Evolutionary conservation across 2,113 vertebrate genomes (phyloP).

Genomic region (Malurus elegans): DNA sequence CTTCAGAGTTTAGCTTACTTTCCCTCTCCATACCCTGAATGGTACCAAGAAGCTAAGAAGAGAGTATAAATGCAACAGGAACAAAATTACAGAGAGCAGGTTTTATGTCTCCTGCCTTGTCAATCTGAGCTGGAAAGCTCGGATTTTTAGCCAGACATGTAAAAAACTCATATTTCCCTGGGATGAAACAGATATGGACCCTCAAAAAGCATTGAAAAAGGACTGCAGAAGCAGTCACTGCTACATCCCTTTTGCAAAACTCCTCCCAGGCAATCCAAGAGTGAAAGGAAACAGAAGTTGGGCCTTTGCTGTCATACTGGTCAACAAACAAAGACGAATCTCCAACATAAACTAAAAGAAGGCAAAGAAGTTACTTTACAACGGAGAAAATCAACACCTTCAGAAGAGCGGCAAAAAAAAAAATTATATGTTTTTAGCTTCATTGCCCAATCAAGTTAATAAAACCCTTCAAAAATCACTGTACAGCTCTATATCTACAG

Average conservation of each 20-base stretch:
- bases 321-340: not conserved
- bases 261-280: not conserved
- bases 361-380: not conserved
- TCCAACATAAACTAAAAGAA: not conserved
- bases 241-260: not conserved
- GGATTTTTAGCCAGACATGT: not conserved
- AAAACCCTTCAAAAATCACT: conserved; percentile 55
- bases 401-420: not conserved
- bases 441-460: conserved; percentile 46
- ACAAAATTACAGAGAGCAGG: not conserved
- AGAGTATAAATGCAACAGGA: not conserved
- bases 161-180: not conserved
- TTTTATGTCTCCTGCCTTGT: not conserved
- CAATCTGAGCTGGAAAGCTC: not conserved
- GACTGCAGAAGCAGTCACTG: not conserved
- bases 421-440: conserved; percentile 14
- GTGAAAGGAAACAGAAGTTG: not conserved
- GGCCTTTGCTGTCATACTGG: not conserved
- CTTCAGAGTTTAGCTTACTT: not conserved
- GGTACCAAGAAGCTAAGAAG: not conserved
- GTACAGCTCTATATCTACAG: conserved; percentile 55
- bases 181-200: not conserved
- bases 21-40: not conserved
- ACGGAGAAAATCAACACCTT: not conserved
- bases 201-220: not conserved